These are phyloP conservation scores for Eristalis intricaria DNA, from an alignment of 2,888 invertebrate genomes.

Conservation along the genomic window DNA sequence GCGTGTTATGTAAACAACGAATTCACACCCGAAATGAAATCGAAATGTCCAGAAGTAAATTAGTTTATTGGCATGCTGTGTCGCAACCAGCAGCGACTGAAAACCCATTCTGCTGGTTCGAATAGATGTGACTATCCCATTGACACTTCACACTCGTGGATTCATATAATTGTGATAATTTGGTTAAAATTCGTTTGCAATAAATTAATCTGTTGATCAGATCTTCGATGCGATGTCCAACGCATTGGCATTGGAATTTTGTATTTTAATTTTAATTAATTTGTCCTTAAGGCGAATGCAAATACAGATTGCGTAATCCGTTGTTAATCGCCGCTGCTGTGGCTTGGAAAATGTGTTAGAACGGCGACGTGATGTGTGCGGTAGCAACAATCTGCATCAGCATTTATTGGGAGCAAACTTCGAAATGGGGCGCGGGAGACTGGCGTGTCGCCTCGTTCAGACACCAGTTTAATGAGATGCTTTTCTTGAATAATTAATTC, in stretches of 20 bases:
- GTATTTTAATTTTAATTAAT: slow-evolving; percentile 14
- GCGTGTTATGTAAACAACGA: not conserved
- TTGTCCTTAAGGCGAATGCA: slow-evolving; percentile 8
- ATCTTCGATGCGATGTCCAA: not conserved
- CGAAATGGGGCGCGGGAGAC: not conserved
- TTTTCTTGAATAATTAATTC: not conserved
- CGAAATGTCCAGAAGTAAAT: not conserved
- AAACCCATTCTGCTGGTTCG: not conserved
- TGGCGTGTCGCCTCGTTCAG: not conserved
- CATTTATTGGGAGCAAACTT: not conserved
- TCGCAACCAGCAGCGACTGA: not conserved
- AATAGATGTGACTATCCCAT: slow-evolving; percentile 20
- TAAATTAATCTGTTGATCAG: slow-evolving; percentile 21
- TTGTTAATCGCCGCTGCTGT: not conserved
- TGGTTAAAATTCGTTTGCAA: slow-evolving; percentile 18
- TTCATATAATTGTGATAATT: slow-evolving; percentile 24
- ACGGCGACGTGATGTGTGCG: not conserved
- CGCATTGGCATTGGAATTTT: slow-evolving; percentile 25
- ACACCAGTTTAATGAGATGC: not conserved
- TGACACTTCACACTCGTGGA: slow-evolving; percentile 11
- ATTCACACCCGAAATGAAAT: not conserved
- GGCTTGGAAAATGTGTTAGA: not conserved
- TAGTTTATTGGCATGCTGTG: not conserved
- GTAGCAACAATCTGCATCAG: not conserved
- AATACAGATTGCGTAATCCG: slow-evolving; percentile 18